Evolutionary conservation across 1,140 invertebrate genomes (phyloP).

Genomic region (Zaprionus ornatus): DNA sequence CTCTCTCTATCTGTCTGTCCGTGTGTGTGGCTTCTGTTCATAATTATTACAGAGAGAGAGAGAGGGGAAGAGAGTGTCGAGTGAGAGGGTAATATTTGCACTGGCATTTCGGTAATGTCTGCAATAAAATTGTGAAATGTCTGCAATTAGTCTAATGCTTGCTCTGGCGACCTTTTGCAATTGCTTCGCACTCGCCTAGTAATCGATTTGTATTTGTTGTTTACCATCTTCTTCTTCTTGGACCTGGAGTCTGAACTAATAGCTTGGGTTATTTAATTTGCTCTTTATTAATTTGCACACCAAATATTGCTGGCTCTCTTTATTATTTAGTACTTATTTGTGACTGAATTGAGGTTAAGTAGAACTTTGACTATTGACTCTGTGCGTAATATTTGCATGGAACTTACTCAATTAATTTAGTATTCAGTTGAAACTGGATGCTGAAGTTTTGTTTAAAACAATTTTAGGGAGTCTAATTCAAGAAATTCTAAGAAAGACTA

Average conservation of each 20-base stretch:
- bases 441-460: background rate
- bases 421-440: too few species aligned
- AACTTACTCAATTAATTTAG: background rate
- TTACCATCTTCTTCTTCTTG: background rate
- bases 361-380: background rate
- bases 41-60: background rate
- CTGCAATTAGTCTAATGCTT: constrained; percentile 69
- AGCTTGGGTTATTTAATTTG: background rate
- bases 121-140: constrained; percentile 57
- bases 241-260: background rate
- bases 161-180: constrained; percentile 25
- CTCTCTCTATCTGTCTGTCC: constrained; percentile 5
- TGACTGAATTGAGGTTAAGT: background rate
- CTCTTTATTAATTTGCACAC: background rate
- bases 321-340: background rate
- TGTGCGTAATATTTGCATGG: background rate
- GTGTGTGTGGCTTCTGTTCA: constrained; percentile 36
- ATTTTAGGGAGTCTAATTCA: background rate
- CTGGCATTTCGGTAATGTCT: constrained; percentile 50
- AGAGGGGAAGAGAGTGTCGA: background rate
- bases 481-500: background rate
- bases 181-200: constrained; percentile 2
- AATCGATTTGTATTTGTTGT: constrained; percentile 6
- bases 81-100: constrained; percentile 38
- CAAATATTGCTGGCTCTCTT: background rate